Evolutionary conservation across 2,888 invertebrate species (phyloP), one percentile per base, ranked within the genome.

Genomic region (Eueremaeus valkanovi): DNA sequence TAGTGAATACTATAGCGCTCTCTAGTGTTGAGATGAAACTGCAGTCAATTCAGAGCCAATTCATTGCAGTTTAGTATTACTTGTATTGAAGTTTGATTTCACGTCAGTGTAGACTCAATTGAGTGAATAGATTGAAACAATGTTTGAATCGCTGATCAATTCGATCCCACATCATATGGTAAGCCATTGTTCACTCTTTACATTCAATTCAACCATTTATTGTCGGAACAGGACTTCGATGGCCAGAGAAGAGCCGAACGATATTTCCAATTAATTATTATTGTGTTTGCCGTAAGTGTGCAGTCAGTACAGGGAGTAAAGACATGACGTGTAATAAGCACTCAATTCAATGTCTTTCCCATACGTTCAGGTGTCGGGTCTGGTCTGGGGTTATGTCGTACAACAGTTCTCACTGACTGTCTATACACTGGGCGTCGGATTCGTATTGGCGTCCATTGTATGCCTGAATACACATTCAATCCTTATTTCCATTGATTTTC

Each of bases 401-500:
- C 95, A 96, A 83, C 94, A 95, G 83, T 96, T 96, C 83, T 96
- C 95, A 0, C 93, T 94, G 83, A 95, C 95, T 0, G 92, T 96
- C 40, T 94, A 93, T 81, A 93, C 95, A 81, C 86, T 96, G 72
- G 92, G 92, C 42, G 94, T 92, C 81, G 96, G 96, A 78, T 95
- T 95, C 82, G 86, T 91, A 0, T 85, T 96, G 78, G 93, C 95
- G 63, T 89, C 92, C 55, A 85, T 95, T 81, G 91, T 90, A 85
- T 86, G 87, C 85, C n/a, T n/a, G n/a, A n/a, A n/a, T n/a, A n/a
- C n/a, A n/a, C n/a, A n/a, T n/a, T n/a, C n/a, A n/a, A n/a, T n/a
- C n/a, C n/a, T n/a, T n/a, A n/a, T n/a, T n/a, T n/a, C n/a, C n/a
- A n/a, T n/a, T n/a, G n/a, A n/a, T n/a, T n/a, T n/a, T n/a, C n/a